These are phyloP conservation scores for Dendrocincla tyrannina DNA, from an alignment of 2,797 vertebrate genomes.

Conservation along the genomic window DNA sequence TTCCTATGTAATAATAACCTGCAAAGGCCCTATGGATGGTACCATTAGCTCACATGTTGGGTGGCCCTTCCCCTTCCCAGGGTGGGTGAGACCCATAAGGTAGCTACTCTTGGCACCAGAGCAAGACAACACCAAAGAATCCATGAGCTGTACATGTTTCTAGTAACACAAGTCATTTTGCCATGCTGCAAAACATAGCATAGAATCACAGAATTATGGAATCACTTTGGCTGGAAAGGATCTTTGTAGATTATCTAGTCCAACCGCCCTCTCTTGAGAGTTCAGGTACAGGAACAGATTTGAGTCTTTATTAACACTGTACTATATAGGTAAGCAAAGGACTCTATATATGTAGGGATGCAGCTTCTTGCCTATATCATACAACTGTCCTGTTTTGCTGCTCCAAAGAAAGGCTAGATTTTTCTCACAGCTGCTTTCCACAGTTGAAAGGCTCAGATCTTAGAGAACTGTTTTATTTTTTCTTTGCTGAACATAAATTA, in stretches of 20 bases:
- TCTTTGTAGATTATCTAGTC: not conserved
- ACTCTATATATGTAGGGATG: not conserved
- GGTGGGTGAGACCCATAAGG: not conserved
- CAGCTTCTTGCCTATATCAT: not conserved
- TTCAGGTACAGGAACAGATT: not conserved
- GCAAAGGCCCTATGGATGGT: not conserved
- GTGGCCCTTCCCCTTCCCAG: not conserved
- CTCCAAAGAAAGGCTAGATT: slow-evolving; percentile 2
- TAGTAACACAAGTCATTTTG: not conserved
- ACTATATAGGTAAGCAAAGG: not conserved
- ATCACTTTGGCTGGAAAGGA: not conserved
- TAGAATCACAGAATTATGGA: not conserved
- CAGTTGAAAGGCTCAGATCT: slow-evolving; percentile 43
- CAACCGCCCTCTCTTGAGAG: not conserved
- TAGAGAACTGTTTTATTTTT: slow-evolving; percentile 53
- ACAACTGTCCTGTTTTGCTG: not conserved
- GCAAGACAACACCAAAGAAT: not conserved
- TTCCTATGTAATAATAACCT: not conserved
- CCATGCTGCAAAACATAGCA: not conserved
- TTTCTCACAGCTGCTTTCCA: slow-evolving; percentile 12
- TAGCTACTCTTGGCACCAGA: not conserved
- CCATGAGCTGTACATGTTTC: accelerated
- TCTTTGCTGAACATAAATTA: slow-evolving; percentile 50
- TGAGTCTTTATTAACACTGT: not conserved
- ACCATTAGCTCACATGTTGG: not conserved